phyloP scores from a whole-genome alignment of 2,797 vertebrate species.

The Lepus townsendii region DNA sequence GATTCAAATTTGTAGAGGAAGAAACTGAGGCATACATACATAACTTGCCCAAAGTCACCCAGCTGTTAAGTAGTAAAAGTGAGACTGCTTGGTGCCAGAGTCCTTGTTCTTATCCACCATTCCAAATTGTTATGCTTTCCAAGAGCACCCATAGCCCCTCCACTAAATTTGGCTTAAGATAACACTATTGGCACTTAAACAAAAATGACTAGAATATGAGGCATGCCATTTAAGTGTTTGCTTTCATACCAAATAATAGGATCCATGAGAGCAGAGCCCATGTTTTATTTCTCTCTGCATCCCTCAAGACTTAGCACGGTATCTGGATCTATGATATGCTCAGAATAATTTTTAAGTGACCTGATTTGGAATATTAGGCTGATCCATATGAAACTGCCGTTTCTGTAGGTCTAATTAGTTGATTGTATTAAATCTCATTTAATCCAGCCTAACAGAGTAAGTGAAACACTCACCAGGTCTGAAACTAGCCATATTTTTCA shows the following conservation, averaged over 20 bases:
- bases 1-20: not conserved
- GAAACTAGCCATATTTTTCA: slow-evolving; percentile 24
- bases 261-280: not conserved
- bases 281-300: not conserved
- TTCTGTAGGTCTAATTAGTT: not conserved
- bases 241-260: not conserved
- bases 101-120: not conserved
- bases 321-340: not conserved
- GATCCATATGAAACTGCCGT: not conserved
- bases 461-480: not conserved
- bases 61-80: not conserved
- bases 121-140: not conserved
- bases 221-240: not conserved
- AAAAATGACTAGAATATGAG: not conserved
- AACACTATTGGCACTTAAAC: not conserved
- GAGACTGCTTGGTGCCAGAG: not conserved
- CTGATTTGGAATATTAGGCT: not conserved
- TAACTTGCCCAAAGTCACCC: not conserved
- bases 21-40: not conserved
- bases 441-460: not conserved
- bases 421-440: not conserved
- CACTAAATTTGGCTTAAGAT: not conserved
- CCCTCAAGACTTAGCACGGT: not conserved
- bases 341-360: slow-evolving; percentile 7
- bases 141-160: not conserved